Conservation (phyloP, 2,888 invertebrate species). For the Nomada lathburiana region DNA sequence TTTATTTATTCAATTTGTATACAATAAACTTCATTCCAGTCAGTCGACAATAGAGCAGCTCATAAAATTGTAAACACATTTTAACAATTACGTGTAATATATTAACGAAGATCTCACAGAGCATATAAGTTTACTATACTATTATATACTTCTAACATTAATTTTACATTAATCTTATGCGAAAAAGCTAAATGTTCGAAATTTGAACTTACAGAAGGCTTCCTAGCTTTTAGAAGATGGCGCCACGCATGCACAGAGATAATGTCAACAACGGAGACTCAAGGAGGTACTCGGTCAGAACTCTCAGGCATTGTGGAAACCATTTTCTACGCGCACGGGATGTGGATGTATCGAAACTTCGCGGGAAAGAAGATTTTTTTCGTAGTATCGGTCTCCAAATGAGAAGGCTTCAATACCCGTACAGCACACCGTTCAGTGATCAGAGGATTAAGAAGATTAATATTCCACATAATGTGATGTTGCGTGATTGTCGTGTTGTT, state of each 20-base stretch:
- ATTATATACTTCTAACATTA: neutral
- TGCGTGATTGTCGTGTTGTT: slow-evolving; percentile 72
- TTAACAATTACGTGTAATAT: too few relatives aligned
- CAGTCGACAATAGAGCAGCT: too few relatives aligned
- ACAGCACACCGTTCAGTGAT: neutral
- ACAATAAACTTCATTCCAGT: neutral
- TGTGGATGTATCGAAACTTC: slow-evolving; percentile 16
- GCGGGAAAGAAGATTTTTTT: slow-evolving; percentile 64
- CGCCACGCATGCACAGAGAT: slow-evolving; percentile 43
- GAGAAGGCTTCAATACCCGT: slow-evolving; percentile 8
- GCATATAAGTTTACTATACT: neutral
- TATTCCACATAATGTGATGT: slow-evolving; percentile 26
- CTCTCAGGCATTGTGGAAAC: slow-evolving; percentile 23
- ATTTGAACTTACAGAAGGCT: slow-evolving; percentile 19
- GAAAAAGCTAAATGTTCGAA: too few relatives aligned
- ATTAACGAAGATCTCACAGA: too few relatives aligned
- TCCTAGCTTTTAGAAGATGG: slow-evolving; percentile 47
- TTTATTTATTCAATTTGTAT: neutral
- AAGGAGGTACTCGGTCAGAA: slow-evolving; percentile 33
- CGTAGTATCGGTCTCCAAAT: slow-evolving; percentile 62
- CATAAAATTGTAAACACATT: too few relatives aligned
- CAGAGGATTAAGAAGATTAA: neutral
- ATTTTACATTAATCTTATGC: neutral
- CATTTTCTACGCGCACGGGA: neutral
- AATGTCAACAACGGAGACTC: slow-evolving; percentile 18